Evolutionary conservation across 1,140 invertebrate genomes (phyloP).

Genomic region (Pogonognathellus flavescens): DNA sequence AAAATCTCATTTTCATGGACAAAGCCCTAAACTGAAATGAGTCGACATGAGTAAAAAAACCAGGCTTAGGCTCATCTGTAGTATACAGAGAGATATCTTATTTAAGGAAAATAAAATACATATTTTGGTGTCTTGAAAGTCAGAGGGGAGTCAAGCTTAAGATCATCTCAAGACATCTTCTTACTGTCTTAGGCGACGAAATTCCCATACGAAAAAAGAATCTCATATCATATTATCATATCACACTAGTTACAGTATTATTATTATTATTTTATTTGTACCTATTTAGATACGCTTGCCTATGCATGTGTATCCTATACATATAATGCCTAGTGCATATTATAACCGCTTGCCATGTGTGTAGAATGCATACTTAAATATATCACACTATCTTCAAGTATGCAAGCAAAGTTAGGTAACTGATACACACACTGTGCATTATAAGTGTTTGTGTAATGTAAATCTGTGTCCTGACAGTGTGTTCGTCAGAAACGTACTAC

Average conservation of each 20-base stretch:
- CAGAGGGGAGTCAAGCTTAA: slow-evolving; percentile 49
- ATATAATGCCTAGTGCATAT: neutral
- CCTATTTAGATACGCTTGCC: too few relatives aligned
- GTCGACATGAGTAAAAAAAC: slow-evolving; percentile 7
- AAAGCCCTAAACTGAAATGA: neutral
- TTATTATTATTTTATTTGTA: too few relatives aligned
- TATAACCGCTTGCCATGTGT: neutral
- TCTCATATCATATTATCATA: neutral
- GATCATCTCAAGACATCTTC: slow-evolving; percentile 21
- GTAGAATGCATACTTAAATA: neutral
- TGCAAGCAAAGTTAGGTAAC: neutral
- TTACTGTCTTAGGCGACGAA: slow-evolving; percentile 56
- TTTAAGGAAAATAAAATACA: slow-evolving; percentile 58
- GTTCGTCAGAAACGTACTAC: neutral
- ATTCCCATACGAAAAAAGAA: slow-evolving; percentile 37
- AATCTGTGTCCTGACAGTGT: neutral
- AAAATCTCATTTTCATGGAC: slow-evolving; percentile 23
- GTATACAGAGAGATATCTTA: slow-evolving; percentile 54
- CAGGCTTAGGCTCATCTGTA: neutral
- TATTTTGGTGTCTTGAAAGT: slow-evolving; percentile 56
- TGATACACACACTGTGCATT: too few relatives aligned
- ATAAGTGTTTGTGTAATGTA: too few relatives aligned
- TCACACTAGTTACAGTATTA: too few relatives aligned
- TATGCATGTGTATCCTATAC: too few relatives aligned
- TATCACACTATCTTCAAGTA: neutral